Base-by-base conservation (phyloP, 2,888 invertebrate genomes). In the Agrilus mali region DNA sequence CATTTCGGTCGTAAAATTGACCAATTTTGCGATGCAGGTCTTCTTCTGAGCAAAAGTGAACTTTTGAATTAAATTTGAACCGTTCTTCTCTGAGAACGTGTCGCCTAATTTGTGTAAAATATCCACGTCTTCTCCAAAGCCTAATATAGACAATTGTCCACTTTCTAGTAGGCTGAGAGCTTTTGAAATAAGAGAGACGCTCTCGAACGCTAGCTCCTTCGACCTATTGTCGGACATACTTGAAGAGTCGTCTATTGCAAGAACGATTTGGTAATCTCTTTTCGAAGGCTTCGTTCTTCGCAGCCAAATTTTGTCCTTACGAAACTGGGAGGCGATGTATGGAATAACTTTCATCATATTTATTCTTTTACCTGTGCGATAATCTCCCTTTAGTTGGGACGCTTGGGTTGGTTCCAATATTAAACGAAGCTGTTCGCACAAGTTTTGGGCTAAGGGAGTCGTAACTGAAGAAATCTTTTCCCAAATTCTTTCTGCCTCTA, bases 261-360 rank as follows among this genome's bases (percentile, higher is more conserved):
- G 73, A 15, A 94, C 81, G 39, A 97, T 90, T 65, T 95, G 95
- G 67, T 98, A 98, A 55, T 97, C 87, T 38, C 98, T 74, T 60
- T 93, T 90, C 1, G 90, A 92, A 0, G 95, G 94, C 64, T 93
- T 93, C 0, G 93, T 96, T 42, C 98, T 73, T 12, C 97, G 74
- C 57, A 99, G 63, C 98, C 98, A 99, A 59, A 99, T 99, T 65
- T 96, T 95, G 64, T 99, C 97, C 65, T 98, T 98, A 36, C 97
- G 78, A 70, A 96, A 99, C 66, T 97, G 89, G 47, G 96, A 96
- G 14, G 99, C 99, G 53, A 99, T 94, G 70, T 98, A 99, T 0
- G 97, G 92, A 60, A 98, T 95, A 42, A 99, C 87, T 62, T 88
- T 90, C 37, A 96, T 79, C 97, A 99, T 98, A 68, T 98, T 99